phyloP scores from a whole-genome alignment of 2,888 invertebrate genomes.

The Buathra laborator region DNA sequence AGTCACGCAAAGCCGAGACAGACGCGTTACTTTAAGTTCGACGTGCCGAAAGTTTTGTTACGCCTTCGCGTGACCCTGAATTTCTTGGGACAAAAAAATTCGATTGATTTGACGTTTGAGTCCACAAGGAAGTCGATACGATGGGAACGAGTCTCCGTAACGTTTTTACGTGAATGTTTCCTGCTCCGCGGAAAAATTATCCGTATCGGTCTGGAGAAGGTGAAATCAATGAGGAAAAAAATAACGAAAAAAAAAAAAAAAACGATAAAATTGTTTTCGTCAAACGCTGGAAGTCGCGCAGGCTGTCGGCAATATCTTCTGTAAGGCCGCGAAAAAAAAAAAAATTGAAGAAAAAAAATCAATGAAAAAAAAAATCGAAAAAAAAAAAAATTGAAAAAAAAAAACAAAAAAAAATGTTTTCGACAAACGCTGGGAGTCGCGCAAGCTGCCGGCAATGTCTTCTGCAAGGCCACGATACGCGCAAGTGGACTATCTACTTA shows the following conservation, averaged over 20 bases:
- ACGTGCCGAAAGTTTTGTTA: not conserved
- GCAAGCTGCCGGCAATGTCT: conserved; percentile 15
- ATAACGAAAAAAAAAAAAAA: not conserved
- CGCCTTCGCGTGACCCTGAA: conserved; percentile 2
- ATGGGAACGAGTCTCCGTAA: not conserved
- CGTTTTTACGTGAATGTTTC: not conserved
- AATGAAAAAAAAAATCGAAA: too few relatives aligned
- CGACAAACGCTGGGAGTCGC: not conserved
- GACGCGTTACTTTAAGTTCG: not conserved
- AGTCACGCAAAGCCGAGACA: conserved; percentile 1
- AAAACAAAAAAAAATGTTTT: too few relatives aligned
- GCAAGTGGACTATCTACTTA: conserved; percentile 23
- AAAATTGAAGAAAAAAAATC: too few relatives aligned
- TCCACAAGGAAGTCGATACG: not conserved
- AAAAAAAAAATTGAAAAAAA: too few relatives aligned
- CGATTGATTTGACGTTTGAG: not conserved
- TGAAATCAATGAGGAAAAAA: not conserved
- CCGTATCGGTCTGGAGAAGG: not conserved
- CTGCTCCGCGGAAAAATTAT: not conserved
- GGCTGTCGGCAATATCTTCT: conserved; percentile 13
- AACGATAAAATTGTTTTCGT: not conserved
- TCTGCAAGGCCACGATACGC: conserved; percentile 31
- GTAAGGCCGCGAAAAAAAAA: conserved; percentile 16
- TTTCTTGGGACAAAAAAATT: not conserved
- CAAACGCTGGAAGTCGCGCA: not conserved